Evolutionary conservation across 2,113 vertebrate genomes (phyloP).

Genomic region (Macroglossus sobrinus): DNA sequence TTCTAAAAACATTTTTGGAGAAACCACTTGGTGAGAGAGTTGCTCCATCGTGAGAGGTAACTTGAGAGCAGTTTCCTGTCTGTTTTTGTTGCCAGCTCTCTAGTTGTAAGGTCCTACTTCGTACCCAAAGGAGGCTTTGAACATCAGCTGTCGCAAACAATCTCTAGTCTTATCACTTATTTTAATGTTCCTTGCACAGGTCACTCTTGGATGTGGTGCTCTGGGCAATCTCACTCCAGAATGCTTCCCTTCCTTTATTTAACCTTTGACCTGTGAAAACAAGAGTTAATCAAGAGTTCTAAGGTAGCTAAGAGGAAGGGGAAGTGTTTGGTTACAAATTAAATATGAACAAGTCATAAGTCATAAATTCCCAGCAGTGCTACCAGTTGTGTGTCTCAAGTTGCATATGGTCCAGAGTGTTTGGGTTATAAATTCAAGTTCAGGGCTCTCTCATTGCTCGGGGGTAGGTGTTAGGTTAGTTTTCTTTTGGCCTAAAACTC

Average conservation of each 20-base stretch:
- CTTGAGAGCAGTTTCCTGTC: constrained; percentile 57
- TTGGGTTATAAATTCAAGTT: constrained; percentile 86
- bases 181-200: constrained; percentile 71
- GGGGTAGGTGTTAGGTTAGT: constrained; percentile 53
- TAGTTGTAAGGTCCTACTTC: constrained; percentile 56
- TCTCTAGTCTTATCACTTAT: constrained; percentile 67
- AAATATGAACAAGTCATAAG: constrained; percentile 96
- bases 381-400: constrained; percentile 85
- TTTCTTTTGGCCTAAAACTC: constrained; percentile 49
- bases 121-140: constrained; percentile 83
- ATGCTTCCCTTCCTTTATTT: constrained; percentile 96
- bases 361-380: constrained; percentile 90
- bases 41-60: constrained; percentile 43
- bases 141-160: constrained; percentile 74
- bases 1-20: constrained; percentile 32
- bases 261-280: constrained; percentile 96
- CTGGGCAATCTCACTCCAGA: constrained; percentile 85
- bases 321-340: constrained; percentile 99
- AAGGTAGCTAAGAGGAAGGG: constrained; percentile 90
- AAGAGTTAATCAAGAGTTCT: constrained; percentile 92
- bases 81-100: constrained; percentile 62
- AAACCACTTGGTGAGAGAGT: constrained; percentile 42
- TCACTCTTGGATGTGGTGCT: constrained; percentile 77
- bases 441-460: constrained; percentile 61
- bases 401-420: constrained; percentile 83